Evolutionary conservation across 2,797 vertebrate species (phyloP), one percentile per base, ranked within the genome.

Genomic region (Gymnopithys bicolor): DNA sequence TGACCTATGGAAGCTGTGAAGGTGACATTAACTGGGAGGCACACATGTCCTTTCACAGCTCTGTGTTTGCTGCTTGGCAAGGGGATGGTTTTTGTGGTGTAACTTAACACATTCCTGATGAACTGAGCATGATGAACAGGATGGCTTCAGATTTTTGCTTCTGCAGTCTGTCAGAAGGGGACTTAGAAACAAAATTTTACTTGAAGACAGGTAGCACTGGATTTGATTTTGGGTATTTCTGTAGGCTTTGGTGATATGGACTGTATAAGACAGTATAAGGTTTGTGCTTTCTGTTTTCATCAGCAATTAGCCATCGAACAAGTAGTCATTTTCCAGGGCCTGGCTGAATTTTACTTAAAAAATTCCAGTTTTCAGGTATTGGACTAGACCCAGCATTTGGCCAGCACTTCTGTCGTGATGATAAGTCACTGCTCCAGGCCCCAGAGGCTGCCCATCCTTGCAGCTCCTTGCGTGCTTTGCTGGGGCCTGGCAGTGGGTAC

Each of bases 21-120:
- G 93, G 88, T 96, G 93, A 93, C 94, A 93, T 94, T 94, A 97
- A 83, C 92, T 82, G 77, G 71, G 75, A 94, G 89, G 91, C 80
- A 93, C 6, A 0, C 41, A 5, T 60, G 90, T 90, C 81, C 93
- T 94, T 96, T 94, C 66, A 59, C 60, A 10, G 68, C 76, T 88
- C 71, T 49, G 59, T 86, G 83, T 74, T 58, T 84, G 83, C 93
- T 87, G 52, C 91, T 88, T 84, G 83, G 76, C 55, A 84, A 90
- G 33, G 56, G 71, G 24, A 71, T 69, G 64, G 35, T 2, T 58
- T 78, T 86, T 77, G 74, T 92, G 89, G 70, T 0, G 1, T 51
- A 82, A 66, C 59, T 81, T 89, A 82, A 56, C 82, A 80, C 56
- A 37, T 80, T 75, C 55, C 81, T 30, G 25, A 71, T 55, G 56